Base-by-base conservation (phyloP, 2,113 vertebrate species). In the Pseudolaguvia tuberculata region DNA sequence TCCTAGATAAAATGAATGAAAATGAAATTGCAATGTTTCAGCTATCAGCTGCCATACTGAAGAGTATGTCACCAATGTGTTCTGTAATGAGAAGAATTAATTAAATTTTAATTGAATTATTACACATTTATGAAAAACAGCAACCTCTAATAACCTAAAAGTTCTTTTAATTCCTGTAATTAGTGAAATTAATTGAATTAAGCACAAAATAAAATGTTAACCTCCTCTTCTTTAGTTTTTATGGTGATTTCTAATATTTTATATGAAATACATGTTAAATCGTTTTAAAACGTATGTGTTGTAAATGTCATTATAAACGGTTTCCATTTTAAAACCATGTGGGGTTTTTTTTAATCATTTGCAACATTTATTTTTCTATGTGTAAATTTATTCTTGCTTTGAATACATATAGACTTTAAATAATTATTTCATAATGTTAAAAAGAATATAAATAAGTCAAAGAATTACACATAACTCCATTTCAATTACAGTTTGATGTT, bases 281-380 rank as follows among this genome's bases (percentile, higher is more conserved):
- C 8, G 7, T 42, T 5, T 42, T 12, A 52, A 63, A 74, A 21
- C 10, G 21, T 45, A 25, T 55, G 15, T 65, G 50, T 42, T 39
- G 12, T 63, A 13, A 18, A 39, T 42, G 51, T 35, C 23, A n/a
- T 59, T 5, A 57, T 25, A 45, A 53, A 10, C n/a, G 0, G 20
- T 52, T 61, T 25, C 15, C 31, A 53, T 25, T 65, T 74, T 50
- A 75, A 42, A 29, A 39, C 50, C 57, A 77, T 63, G 48, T 67
- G 61, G 70, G 17, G n/a, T n/a, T 75, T 75, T 80, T 82, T 80
- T 79, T 73, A n/a, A 42, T 80, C 66, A 76, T 66, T 70, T 76
- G 63, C 75, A 74, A 73, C 70, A 62, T 78, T 76, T 80, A 76
- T 83, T 80, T 83, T 83, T 80, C 39, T 80, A 72, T 73, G 45